phyloP scores from a whole-genome alignment of 2,797 vertebrate genomes.

The Sebastes hopkinsi region DNA sequence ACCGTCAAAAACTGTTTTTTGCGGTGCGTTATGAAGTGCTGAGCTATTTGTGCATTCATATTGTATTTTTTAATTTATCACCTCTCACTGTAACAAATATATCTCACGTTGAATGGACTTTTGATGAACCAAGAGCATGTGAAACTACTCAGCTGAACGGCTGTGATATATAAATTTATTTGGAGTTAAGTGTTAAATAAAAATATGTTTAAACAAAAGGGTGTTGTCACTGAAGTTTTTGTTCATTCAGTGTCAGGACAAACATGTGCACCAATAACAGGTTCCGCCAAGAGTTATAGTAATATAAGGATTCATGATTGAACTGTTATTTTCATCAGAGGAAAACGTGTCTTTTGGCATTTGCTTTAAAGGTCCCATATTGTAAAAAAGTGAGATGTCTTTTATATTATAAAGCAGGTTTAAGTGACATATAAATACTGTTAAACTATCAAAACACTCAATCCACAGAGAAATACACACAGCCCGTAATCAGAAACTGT shows the following conservation, averaged over 20 bases:
- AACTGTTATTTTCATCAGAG: background rate
- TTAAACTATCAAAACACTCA: too few relatives aligned
- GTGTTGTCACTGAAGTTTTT: background rate
- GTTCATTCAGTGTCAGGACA: background rate
- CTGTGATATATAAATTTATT: constrained; percentile 53
- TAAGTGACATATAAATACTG: too few relatives aligned
- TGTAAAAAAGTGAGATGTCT: too few relatives aligned
- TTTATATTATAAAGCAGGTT: too few relatives aligned
- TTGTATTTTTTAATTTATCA: constrained; percentile 65
- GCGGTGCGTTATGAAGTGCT: constrained; percentile 61
- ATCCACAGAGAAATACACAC: too few relatives aligned
- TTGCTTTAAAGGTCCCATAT: too few relatives aligned
- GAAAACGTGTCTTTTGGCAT: background rate
- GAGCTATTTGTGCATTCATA: constrained; percentile 68
- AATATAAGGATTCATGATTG: background rate
- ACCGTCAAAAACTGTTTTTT: constrained; percentile 55
- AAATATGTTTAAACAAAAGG: constrained; percentile 30
- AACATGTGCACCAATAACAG: background rate
- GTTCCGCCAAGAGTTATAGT: background rate
- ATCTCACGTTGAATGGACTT: constrained; percentile 42
- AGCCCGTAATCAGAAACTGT: too few relatives aligned
- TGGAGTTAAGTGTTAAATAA: constrained; percentile 73
- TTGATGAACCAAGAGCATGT: constrained; percentile 64
- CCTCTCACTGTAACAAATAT: constrained; percentile 21
- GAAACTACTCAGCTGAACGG: constrained; percentile 31